Evolutionary conservation across 64 coral and sea anemone species (phyloP).

Genomic region (Astreopora myriophthalma): DNA sequence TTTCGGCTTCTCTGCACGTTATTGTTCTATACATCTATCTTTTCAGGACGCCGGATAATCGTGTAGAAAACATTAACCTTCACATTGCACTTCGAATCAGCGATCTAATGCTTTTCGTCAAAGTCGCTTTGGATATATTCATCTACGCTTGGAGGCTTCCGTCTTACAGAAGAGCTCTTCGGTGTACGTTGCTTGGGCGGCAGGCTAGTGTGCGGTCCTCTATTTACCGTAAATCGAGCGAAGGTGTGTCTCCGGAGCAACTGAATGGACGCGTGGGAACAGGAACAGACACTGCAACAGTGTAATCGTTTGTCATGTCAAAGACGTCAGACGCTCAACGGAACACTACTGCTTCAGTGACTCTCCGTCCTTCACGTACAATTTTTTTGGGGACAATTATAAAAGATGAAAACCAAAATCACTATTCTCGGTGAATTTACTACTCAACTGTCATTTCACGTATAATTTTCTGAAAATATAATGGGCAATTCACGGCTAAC

Average conservation of each 20-base stretch:
- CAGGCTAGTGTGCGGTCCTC: neutral
- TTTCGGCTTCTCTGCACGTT: conserved; percentile 26
- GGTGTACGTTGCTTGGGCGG: neutral
- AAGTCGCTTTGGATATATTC: conserved; percentile 56
- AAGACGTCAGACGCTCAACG: no score
- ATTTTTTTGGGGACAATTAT: no score
- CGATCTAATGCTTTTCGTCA: conserved; percentile 56
- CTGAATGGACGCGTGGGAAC: neutral
- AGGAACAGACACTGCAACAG: conserved; percentile 6
- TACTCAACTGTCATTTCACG: no score
- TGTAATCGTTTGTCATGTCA: neutral
- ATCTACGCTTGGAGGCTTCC: conserved; percentile 69
- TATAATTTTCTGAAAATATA: no score
- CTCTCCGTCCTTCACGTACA: no score
- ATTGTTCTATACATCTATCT: conserved; percentile 42
- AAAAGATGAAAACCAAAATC: no score
- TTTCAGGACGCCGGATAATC: neutral
- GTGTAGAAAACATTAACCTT: conserved; percentile 27
- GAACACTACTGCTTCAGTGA: no score
- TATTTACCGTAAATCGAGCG: neutral
- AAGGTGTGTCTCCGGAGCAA: no score
- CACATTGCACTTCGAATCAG: conserved; percentile 46
- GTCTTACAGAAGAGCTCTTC: conserved; percentile 50
- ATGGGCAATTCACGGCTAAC: no score
- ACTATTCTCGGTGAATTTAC: no score